Base-by-base conservation (phyloP, 2,888 invertebrate genomes). In the Plebejus argus region DNA sequence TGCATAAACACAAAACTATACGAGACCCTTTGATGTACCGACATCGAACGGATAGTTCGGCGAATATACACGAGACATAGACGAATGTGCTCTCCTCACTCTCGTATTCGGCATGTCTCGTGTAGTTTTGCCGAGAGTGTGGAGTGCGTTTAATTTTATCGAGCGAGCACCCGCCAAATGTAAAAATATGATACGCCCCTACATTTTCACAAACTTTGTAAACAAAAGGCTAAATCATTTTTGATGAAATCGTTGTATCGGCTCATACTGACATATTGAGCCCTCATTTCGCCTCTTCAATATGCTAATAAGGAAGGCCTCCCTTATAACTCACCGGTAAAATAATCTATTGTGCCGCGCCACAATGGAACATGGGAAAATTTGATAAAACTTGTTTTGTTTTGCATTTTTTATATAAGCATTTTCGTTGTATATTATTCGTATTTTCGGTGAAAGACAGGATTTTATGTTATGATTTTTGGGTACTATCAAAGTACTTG, bases 231-330 rank as follows among this genome's bases (percentile, higher is more conserved):
- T 23, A 61, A 61, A 61, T 61, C 23, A 61, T 61, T 8, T 61
- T 61, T 61, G 61, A 20, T 61, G 20, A 61, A 61, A 61, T 23
- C 8, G 3, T 58, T 20, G 58, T 58, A 58, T 58, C n/a, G 56
- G n/a, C 56, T 58, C 23, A 23, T 61, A 61, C 23, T 61, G 61
- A 20, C 20, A 61, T 61, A 61, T 61, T 23, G 23, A 61, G 12
- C 23, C 61, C 1, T 61, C 61, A 20, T 61, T 61, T 61, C 12
- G 23, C 61, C 12, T 61, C 61, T 61, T 61, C 61, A 61, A 61
- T 61, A 61, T 61, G 61, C 61, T 61, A 61, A 61, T 61, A 61
- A 61, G 61, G 23, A 61, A 61, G 61, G 23, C 61, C 61, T 61
- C 23, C 3, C 61, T 61, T 61, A 23, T 23, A 61, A 61, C 61